Conservation (phyloP, 2,113 vertebrate genomes). For the Ictalurus furcatus region DNA sequence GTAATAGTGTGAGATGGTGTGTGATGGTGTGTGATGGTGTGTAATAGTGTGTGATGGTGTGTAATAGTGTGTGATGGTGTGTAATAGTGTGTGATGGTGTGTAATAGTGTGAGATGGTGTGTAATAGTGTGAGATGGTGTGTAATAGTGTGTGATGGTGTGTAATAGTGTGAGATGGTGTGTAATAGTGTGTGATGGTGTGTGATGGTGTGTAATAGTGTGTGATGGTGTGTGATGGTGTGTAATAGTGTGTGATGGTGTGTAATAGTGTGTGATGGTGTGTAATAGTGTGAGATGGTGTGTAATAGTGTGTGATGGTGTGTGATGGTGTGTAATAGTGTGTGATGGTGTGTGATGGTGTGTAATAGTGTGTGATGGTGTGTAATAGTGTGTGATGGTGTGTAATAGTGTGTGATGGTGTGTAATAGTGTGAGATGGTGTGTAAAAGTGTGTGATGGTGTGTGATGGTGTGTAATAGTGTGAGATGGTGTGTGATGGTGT, state of each 20-base stretch:
- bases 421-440: neutral
- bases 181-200: neutral
- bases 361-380: conserved; percentile 1
- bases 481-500: neutral
- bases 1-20: neutral
- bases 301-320: neutral
- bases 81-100: neutral
- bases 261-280: neutral
- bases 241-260: neutral
- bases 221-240: no score
- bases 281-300: neutral
- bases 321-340: neutral
- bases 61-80: neutral
- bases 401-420: neutral
- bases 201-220: neutral
- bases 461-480: neutral
- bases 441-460: conserved; percentile 4
- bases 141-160: neutral
- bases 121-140: neutral
- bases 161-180: neutral
- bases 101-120: neutral
- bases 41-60: neutral
- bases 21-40: neutral
- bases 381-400: no score
- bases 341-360: neutral